Percentiles rank a stretch among this genome's conserved stretches.
These are phyloP conservation scores for Acrossocheilus wenchowensis DNA, from an alignment of 2,797 vertebrate species.

Conservation along the genomic window DNA sequence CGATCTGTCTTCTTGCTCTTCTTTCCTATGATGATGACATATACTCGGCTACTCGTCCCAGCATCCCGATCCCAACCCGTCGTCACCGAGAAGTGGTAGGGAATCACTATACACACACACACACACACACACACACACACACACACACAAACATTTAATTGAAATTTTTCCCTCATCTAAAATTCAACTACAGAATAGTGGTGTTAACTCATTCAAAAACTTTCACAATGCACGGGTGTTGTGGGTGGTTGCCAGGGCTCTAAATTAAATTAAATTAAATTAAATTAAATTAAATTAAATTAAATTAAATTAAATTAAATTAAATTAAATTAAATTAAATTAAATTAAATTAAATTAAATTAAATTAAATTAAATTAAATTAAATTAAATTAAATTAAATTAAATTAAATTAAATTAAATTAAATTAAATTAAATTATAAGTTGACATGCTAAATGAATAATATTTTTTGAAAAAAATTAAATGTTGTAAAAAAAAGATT, in stretches of 20 bases:
- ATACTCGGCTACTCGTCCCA: conserved; percentile 89
- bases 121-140: neutral
- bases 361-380: neutral
- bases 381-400: neutral
- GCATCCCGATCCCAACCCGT: conserved; percentile 88
- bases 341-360: neutral
- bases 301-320: neutral
- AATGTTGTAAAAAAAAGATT: neutral
- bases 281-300: neutral
- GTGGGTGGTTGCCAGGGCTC: neutral
- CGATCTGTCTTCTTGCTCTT: conserved; percentile 80
- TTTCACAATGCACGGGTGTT: neutral
- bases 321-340: neutral
- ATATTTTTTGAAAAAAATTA: neutral
- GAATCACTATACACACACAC: conserved; percentile 83
- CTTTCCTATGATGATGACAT: conserved; percentile 86
- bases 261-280: neutral
- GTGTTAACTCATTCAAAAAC: neutral
- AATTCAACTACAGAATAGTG: neutral
- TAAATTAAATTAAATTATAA: neutral
- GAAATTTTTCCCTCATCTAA: neutral
- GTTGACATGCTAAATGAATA: neutral
- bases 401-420: neutral
- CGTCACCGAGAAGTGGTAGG: conserved; percentile 87
- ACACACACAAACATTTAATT: no score